Evolutionary conservation across 2,797 vertebrate genomes (phyloP), one percentile per base, ranked within the genome.

Genomic region (Threskiornis aethiopicus): DNA sequence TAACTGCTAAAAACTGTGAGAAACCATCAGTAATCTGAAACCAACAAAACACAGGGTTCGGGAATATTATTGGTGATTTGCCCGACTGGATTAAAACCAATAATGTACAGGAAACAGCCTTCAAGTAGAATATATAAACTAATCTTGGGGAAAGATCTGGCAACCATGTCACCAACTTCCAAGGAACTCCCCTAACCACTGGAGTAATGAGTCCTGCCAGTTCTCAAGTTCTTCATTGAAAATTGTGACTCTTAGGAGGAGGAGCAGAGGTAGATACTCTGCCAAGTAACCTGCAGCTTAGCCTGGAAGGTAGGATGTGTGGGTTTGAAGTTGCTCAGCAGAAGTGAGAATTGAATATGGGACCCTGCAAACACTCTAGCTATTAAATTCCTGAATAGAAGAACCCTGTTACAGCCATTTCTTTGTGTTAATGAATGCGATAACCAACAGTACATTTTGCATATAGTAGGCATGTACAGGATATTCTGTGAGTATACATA

Each of bases 401-500:
- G 12, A 84, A 65, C 10, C 33, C 5, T 26, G 5, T 52, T 84
- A 46, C 12, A 76, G 19, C 9, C 33, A 55, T 77, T 87, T 72
- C 19, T 79, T 57, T 80, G 21, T 62, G 26, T 59, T 52, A 71
- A 16, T 61, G 11, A 82, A 62, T 71, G 58, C 24, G 58, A 20
- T 26, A 84, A 4, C n/a, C 22, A 49, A 69, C 8, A 49, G 20
- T 26, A 16, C 15, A 8, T 87, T 82, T 85, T 55, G 19, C 19
- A 26, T 4, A 8, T 4, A 2, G 35, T 16, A 58, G 35, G 9
- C 11, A 11, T 2, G 9, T 24, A 13, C 2, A 18, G 20, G 42
- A 18, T 61, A 55, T 70, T 90, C 31, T 90, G 16, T 83, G 44
- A 39, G 20, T 61, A 44, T 9, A 41, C 20, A 17, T 35, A n/a